These are phyloP conservation scores for Metacarcinus magister DNA, from an alignment of 2,888 invertebrate genomes.

Conservation along the genomic window DNA sequence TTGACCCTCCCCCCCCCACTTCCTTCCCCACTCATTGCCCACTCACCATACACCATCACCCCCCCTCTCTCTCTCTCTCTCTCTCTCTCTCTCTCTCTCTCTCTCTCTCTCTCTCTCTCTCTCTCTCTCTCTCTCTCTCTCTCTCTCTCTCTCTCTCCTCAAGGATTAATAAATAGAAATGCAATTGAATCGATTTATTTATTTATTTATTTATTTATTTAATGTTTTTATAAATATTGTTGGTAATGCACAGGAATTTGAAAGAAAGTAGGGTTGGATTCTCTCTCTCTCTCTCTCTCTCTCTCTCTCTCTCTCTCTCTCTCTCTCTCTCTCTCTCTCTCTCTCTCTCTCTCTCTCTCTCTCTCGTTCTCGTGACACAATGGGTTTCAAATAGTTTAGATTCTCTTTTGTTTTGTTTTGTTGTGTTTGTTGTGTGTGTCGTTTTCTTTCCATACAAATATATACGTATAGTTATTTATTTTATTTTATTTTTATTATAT, in stretches of 20 bases:
- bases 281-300: no score
- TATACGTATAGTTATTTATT: no score
- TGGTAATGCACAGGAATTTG: no score
- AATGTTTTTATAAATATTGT: no score
- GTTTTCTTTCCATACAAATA: no score
- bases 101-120: slow-evolving; percentile 51
- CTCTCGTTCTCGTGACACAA: no score
- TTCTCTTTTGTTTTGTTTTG: no score
- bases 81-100: neutral
- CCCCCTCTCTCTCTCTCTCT: neutral
- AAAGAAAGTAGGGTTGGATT: no score
- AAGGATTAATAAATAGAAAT: neutral
- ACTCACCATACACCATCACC: neutral
- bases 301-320: neutral
- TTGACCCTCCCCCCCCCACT: neutral
- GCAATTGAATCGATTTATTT: neutral
- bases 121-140: slow-evolving; percentile 23
- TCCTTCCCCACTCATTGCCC: neutral
- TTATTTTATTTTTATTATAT: no score
- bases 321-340: neutral
- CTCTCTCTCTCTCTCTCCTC: neutral
- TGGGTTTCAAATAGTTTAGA: no score
- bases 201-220: neutral
- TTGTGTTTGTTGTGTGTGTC: no score
- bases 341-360: neutral